Conservation (phyloP, 2,888 invertebrate species). For the Selenia dentaria region DNA sequence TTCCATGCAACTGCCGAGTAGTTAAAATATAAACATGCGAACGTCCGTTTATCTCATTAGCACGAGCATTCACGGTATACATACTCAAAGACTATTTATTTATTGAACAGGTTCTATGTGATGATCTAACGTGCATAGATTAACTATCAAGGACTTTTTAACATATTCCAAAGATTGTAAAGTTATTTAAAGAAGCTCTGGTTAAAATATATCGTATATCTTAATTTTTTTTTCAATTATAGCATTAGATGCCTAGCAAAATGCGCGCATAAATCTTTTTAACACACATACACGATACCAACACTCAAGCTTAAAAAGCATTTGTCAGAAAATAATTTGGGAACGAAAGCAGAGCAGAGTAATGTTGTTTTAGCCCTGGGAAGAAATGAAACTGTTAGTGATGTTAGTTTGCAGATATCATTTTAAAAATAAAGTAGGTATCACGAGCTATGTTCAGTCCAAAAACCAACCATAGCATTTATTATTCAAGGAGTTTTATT, state of each 20-base stretch:
- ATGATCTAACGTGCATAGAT: conserved; percentile 76
- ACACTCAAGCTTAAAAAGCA: conserved; percentile 8
- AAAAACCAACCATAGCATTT: too few species aligned
- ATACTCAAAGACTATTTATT: conserved; percentile 47
- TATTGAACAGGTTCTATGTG: conserved; percentile 63
- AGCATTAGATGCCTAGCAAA: conserved; percentile 13
- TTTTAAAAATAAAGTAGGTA: too few species aligned
- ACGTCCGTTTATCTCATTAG: conserved; percentile 37
- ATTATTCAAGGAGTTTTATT: too few species aligned
- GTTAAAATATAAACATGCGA: conserved; percentile 21
- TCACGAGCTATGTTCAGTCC: too few species aligned
- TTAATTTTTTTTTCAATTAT: background rate
- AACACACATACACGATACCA: too few species aligned
- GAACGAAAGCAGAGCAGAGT: conserved; percentile 19
- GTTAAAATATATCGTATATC: conserved; percentile 5
- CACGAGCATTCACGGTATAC: conserved; percentile 35
- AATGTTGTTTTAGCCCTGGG: conserved; percentile 1
- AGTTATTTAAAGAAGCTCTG: conserved; percentile 22
- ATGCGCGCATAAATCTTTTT: too few species aligned
- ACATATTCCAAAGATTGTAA: conserved; percentile 18
- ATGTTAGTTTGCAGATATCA: too few species aligned
- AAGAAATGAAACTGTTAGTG: too few species aligned
- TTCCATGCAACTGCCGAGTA: too few species aligned
- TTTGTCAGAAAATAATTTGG: conserved; percentile 14
- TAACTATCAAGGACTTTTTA: conserved; percentile 58